Percentiles rank a stretch among this genome's conserved stretches.
Conservation (phyloP, 2,113 vertebrate species). For the Suricata suricatta region DNA sequence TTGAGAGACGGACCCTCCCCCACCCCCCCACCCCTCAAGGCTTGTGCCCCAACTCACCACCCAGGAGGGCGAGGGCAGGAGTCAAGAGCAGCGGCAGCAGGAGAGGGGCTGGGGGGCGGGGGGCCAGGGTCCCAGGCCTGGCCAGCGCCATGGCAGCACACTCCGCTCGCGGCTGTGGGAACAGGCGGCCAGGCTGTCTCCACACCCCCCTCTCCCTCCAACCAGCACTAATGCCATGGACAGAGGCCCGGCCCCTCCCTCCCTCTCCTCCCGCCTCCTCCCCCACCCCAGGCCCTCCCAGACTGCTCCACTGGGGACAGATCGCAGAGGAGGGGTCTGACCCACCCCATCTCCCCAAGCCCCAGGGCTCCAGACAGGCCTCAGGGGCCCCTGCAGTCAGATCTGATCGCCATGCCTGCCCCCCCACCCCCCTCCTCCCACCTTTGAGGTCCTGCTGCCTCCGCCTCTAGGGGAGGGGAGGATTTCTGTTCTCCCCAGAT, state of each 20-base stretch:
- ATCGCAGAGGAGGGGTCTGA: not conserved
- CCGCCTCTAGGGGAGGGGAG: not conserved
- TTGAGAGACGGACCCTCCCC: not conserved
- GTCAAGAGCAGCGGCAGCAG: not conserved
- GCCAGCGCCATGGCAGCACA: constrained; percentile 69
- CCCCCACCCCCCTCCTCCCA: not conserved
- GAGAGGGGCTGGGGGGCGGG: not conserved
- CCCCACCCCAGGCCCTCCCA: not conserved
- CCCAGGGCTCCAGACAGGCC: not conserved
- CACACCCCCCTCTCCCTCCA: constrained; percentile 69
- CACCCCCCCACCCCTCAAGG: not conserved
- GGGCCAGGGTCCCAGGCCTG: not conserved
- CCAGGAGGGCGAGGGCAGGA: not conserved
- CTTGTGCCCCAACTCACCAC: constrained; percentile 65
- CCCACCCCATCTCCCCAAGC: not conserved
- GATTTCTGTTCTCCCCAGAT: not conserved
- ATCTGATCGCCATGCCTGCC: not conserved
- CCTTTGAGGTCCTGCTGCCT: not conserved
- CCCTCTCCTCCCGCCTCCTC: not conserved
- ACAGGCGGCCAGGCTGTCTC: constrained; percentile 23
- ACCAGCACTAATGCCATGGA: constrained; percentile 79
- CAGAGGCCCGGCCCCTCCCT: constrained; percentile 75
- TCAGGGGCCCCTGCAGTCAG: not conserved
- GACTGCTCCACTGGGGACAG: not conserved
- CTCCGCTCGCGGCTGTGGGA: constrained; percentile 60